phyloP scores from a whole-genome alignment of 35 echinoderm and acorn worm genomes.

The Diadema setosum region DNA sequence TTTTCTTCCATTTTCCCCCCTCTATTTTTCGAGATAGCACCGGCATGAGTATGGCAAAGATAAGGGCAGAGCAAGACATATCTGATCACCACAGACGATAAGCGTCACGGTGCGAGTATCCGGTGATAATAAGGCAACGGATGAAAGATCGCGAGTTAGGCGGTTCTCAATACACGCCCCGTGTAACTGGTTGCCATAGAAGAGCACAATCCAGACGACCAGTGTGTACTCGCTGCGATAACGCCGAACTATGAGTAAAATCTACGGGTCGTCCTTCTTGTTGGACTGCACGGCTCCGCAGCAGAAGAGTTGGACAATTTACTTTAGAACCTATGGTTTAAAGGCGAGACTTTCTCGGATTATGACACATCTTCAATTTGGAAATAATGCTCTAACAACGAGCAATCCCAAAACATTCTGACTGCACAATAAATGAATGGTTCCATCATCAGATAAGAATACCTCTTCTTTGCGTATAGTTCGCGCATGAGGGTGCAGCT shows the following conservation, averaged over 20 bases:
- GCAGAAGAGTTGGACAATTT: no score
- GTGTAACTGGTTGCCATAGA: not conserved
- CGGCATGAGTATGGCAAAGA: not conserved
- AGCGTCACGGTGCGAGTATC: not conserved
- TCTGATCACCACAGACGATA: not conserved
- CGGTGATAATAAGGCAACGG: conserved; percentile 15
- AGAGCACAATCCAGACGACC: not conserved
- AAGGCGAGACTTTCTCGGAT: not conserved
- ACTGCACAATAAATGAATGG: not conserved
- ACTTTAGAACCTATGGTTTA: not conserved
- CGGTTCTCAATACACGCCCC: not conserved
- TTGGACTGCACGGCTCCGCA: no score
- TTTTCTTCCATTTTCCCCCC: no score
- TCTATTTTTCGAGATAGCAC: no score
- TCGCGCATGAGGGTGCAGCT: not conserved
- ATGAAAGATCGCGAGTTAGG: not conserved
- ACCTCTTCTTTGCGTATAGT: not conserved
- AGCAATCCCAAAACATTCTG: not conserved
- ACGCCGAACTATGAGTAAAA: no score
- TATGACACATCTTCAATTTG: not conserved
- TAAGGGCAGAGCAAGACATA: not conserved
- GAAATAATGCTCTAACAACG: not conserved
- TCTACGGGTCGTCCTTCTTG: no score
- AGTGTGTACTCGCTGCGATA: not conserved
- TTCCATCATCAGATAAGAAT: not conserved